Evolutionary conservation across 2,888 invertebrate genomes (phyloP), one percentile per base, ranked within the genome.

Genomic region (Drosophila algonquin): DNA sequence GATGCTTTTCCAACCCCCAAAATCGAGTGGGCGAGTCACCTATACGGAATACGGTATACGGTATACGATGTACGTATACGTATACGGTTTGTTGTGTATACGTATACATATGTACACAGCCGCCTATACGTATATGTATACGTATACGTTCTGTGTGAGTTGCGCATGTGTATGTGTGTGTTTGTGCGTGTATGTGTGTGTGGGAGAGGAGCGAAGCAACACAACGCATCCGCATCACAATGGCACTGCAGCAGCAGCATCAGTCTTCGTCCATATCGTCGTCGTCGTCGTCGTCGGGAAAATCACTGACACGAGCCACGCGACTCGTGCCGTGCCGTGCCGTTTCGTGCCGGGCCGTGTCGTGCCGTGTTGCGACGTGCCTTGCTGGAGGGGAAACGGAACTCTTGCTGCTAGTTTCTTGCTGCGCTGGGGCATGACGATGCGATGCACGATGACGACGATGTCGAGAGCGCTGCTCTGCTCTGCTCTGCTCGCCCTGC

Each of bases 1-100:
- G 74, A 64, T 64, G 76, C 74, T 81, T 81, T 87, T 87, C 75
- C 90, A 89, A 90, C 90, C 90, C 89, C 82, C 80, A 77, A 77
- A 63, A 69, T 57, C 62, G 64, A 70, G 63, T 57, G 77, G 76
- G 69, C 82, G 70, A 73, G 68, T 74, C 65, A 63, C 68, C n/a
- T 55, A 44, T 54, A 54, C 40, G 40, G 24, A 24, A 44, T 40
- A 40, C 54, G 35, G 14, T 35, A 21, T 21, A 21, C 21, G 21
- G 1, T 18, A 1, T 18, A 18, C 18, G 18, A 1, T 18, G 12
- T 35, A 35, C 35, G 35, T n/a, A n/a, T n/a, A n/a, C 14, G 14
- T 14, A 7, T 27, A 27, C 27, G 27, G 14, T n/a, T 40, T 40
- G 40, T 40, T 40, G 40, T 54, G 46, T 54, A 35, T 54, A 54